Evolutionary conservation across 1,140 invertebrate genomes (phyloP).

Genomic region (Gonioctena quinquepunctata): DNA sequence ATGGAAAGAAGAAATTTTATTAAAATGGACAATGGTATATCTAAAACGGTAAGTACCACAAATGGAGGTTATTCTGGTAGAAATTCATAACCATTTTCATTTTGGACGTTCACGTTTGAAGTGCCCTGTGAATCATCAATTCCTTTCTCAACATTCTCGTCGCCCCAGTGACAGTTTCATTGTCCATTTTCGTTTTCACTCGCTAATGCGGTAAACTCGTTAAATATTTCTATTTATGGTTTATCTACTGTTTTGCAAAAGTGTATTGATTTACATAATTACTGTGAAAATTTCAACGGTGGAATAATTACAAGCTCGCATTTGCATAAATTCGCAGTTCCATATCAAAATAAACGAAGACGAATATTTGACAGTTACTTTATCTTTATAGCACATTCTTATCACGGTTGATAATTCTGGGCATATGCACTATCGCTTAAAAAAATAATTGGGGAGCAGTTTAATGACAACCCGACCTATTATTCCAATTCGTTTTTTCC

Average conservation of each 20-base stretch:
- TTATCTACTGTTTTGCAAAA: background rate
- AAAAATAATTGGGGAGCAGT: no score
- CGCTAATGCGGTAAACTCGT: background rate
- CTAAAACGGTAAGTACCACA: no score
- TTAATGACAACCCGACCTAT: no score
- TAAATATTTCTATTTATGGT: background rate
- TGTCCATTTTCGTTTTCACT: background rate
- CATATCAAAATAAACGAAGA: background rate
- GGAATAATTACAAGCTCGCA: background rate
- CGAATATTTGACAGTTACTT: background rate
- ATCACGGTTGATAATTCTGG: background rate
- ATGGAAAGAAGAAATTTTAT: no score
- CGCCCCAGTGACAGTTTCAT: background rate
- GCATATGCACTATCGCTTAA: background rate
- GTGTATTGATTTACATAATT: background rate
- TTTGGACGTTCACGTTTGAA: no score
- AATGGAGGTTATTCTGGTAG: no score
- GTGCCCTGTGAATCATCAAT: no score
- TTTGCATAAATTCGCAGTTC: conserved; percentile 2
- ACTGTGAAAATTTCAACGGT: background rate
- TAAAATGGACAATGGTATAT: no score
- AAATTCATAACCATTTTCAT: no score
- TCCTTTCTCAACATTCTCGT: background rate
- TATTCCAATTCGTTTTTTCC: no score
- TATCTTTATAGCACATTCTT: background rate